phyloP scores from a whole-genome alignment of 2,113 vertebrate species.

The Megalops atlanticus region DNA sequence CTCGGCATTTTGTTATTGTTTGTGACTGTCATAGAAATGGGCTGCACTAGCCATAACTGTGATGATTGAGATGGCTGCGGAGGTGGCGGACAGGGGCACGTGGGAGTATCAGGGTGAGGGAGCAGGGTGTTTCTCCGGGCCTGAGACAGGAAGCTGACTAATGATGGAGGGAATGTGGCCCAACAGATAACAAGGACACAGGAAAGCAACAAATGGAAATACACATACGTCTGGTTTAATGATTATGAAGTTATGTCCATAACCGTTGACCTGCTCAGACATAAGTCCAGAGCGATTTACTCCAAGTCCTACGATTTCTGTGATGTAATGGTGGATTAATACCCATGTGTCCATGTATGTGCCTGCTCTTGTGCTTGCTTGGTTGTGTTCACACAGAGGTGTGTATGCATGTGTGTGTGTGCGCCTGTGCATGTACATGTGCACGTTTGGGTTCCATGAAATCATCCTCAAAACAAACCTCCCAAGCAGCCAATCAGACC shows the following conservation, averaged over 20 bases:
- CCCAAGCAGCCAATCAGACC: too few relatives aligned
- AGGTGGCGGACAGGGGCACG: not conserved
- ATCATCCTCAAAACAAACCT: not conserved
- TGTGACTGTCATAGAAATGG: too few relatives aligned
- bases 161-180: not conserved
- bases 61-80: too few relatives aligned
- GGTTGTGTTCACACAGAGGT: not conserved
- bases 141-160: conserved; percentile 3
- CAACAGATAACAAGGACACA: not conserved
- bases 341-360: not conserved
- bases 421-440: conserved; percentile 33
- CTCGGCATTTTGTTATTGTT: too few relatives aligned
- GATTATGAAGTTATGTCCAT: too few relatives aligned
- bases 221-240: too few relatives aligned
- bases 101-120: not conserved
- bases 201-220: not conserved
- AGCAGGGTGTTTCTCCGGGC: not conserved
- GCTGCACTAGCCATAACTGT: too few relatives aligned
- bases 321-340: too few relatives aligned
- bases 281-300: too few relatives aligned
- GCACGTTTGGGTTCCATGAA: not conserved
- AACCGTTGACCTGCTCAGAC: too few relatives aligned
- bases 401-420: not conserved
- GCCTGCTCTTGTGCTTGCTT: not conserved
- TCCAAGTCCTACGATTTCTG: too few relatives aligned